Evolutionary conservation across 2,113 vertebrate genomes (phyloP), one percentile per base, ranked within the genome.

Genomic region (Erpornis zantholeuca): DNA sequence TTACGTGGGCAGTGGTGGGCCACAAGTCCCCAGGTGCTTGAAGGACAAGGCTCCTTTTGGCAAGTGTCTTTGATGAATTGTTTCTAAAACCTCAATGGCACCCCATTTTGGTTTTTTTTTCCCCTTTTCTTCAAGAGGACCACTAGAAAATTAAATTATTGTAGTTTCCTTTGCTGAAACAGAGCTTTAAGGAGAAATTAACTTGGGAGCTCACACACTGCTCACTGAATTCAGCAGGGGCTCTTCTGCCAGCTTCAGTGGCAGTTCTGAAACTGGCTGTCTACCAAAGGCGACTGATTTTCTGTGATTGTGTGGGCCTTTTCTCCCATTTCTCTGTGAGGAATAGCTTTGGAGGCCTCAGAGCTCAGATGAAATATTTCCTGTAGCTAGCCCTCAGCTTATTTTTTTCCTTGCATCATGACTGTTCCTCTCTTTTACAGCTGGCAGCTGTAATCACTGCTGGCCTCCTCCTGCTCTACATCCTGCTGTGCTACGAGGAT

Each of bases 381-480:
- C 76, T 69, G n/a, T 71, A n/a, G n/a, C 69, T 61, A 31, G 23
- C 44, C 53, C 25, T 72, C 14, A 22, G 35, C 44, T 91, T 60
- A 65, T 63, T 69, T 78, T 83, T 33, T 66, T 81, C 78, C 59
- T 82, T 65, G 19, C 29, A 28, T 35, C 42, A 27, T 12, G 44
- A 33, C 65, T 75, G 31, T 45, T 57, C 38, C 60, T 57, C 47
- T 89, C 75, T 65, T 92, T 94, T 70, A 20, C 52, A 98, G 97
- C 4, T 97, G 72, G 66, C 96, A 95, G 75, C 96, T 73, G 54
- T 92, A 42, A 50, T 84, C 75, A 86, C 65, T 6, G 29, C 94
- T 15, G 21, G 86, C 54, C 59, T 97, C 35, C 86, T 96, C 40
- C 82, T 98, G 54, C 86, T 98, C 33, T 97, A 97, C 44, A 96